A percentile compares a stretch with the other conserved stretches of the same genome.
Evolutionary conservation across 2,113 vertebrate genomes (phyloP).

Genomic region (Odocoileus virginianus): DNA sequence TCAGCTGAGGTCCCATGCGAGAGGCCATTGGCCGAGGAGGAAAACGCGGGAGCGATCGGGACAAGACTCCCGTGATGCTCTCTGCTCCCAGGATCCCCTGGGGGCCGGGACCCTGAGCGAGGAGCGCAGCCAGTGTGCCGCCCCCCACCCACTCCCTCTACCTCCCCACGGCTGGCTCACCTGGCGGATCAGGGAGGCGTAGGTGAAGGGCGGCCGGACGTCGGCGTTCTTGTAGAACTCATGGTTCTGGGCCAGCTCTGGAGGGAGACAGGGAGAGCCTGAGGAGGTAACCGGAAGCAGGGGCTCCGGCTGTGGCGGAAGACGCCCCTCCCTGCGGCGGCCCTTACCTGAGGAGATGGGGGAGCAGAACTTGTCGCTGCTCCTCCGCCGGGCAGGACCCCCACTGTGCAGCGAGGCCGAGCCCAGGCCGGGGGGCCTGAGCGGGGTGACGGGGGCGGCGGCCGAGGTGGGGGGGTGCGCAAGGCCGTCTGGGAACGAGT

Average conservation of each 20-base stretch:
- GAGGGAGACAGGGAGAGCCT: background rate
- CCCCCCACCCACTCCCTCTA: background rate
- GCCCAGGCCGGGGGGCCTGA: conserved; percentile 96
- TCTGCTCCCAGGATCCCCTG: background rate
- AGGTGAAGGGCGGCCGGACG: conserved; percentile 97
- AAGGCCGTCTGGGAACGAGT: conserved; percentile 93
- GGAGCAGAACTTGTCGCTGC: conserved; percentile 98
- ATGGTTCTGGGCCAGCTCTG: conserved; percentile 99
- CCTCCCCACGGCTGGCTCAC: conserved; percentile 80
- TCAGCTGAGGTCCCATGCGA: accelerated
- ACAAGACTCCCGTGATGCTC: background rate
- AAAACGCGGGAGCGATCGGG: accelerated
- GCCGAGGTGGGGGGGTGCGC: conserved; percentile 98
- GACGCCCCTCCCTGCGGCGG: background rate
- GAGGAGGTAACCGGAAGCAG: background rate
- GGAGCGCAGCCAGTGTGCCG: background rate
- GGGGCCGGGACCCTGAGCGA: background rate
- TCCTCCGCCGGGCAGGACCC: conserved; percentile 93
- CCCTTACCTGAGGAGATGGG: conserved; percentile 96
- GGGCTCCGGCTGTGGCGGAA: background rate
- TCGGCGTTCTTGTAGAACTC: conserved; percentile 99
- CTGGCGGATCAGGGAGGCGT: conserved; percentile 98
- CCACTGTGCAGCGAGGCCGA: conserved; percentile 93
- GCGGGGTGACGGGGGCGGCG: conserved; percentile 93
- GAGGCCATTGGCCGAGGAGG: background rate